Evolutionary conservation across 2,797 vertebrate species (phyloP), one percentile per base, ranked within the genome.

Genomic region (Brachyrhaphis roseni): DNA sequence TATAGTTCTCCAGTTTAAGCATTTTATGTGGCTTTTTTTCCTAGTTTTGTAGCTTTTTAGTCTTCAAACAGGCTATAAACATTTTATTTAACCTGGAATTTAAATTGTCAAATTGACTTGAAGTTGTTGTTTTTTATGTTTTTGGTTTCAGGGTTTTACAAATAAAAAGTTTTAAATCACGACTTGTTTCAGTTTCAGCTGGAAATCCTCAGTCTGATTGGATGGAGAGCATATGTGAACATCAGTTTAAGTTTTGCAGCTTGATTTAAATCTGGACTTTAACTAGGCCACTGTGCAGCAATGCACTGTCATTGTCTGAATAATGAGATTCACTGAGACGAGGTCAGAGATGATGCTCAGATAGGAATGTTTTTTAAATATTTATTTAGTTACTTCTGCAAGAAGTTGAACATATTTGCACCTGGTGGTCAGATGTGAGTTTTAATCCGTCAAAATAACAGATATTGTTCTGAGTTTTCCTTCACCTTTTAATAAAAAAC

Each of bases 1-100:
- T 78, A 55, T 73, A 74, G 82, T 90, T 88, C 68, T 47, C n/a
- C 55, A 45, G 55, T 26, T 53, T 53, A 53, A 53, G 39, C 45
- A 7, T 46, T 75, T 62, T 20, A 34, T 45, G n/a, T 74, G 49
- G 1, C 6, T n/a, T 68, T 16, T 28, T 18, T 46, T 72, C 8
- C 8, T 1, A 3, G 23, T 12, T 41, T 26, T 10, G 20, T 45
- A 3, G 41, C 23, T 15, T 71, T 45, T 71, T 45, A 16, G 8
- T 45, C 12, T 15, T 1, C 68, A 71, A 2, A 28, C 16, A 45
- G 26, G 26, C 39, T 45, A 12, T 8, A 28, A 71, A 71, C 79
- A 76, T 55, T 20, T 49, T 10, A 31, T 18, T 73, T 23, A 34
- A 34, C 15, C 0, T 18, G 31, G 1, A 43, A 23, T 11, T 72